Evolutionary conservation across 2,888 invertebrate genomes (phyloP).

Genomic region (Eudasyphora cyanicolor): DNA sequence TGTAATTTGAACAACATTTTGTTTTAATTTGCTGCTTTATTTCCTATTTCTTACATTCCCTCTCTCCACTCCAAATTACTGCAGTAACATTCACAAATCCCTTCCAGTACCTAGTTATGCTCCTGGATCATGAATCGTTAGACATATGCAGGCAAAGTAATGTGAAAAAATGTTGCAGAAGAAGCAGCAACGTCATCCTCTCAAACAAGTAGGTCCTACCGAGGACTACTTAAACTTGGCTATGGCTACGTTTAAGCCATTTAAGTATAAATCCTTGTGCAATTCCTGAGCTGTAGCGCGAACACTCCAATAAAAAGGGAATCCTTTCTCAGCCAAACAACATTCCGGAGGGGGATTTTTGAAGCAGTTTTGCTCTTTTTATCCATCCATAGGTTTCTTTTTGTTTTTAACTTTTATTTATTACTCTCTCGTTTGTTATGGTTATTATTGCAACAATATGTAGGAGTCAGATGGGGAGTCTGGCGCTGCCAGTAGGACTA

Average conservation of each 20-base stretch:
- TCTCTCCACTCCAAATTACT: neutral
- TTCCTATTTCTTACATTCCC: no score
- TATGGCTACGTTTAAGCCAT: slow-evolving; percentile 53
- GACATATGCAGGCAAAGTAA: neutral
- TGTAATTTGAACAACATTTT: no score
- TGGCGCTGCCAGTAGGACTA: neutral
- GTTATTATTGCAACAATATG: slow-evolving; percentile 52
- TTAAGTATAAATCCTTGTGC: slow-evolving; percentile 53
- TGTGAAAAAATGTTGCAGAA: neutral
- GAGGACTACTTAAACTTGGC: slow-evolving; percentile 48
- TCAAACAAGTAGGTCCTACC: neutral
- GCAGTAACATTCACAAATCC: neutral
- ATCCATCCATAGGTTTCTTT: slow-evolving; percentile 1
- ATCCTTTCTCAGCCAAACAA: neutral
- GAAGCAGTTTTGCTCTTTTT: slow-evolving; percentile 24
- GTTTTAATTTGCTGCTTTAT: no score
- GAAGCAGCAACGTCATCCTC: neutral
- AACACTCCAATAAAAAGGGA: slow-evolving; percentile 10
- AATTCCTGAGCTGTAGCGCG: neutral
- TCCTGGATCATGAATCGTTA: neutral
- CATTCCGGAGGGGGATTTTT: neutral
- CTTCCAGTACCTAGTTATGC: neutral
- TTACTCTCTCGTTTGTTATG: slow-evolving; percentile 46
- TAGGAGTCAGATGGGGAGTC: neutral
- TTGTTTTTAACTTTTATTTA: slow-evolving; percentile 55